Conservation (phyloP, 1,140 invertebrate genomes). For the Nomia melanderi region DNA sequence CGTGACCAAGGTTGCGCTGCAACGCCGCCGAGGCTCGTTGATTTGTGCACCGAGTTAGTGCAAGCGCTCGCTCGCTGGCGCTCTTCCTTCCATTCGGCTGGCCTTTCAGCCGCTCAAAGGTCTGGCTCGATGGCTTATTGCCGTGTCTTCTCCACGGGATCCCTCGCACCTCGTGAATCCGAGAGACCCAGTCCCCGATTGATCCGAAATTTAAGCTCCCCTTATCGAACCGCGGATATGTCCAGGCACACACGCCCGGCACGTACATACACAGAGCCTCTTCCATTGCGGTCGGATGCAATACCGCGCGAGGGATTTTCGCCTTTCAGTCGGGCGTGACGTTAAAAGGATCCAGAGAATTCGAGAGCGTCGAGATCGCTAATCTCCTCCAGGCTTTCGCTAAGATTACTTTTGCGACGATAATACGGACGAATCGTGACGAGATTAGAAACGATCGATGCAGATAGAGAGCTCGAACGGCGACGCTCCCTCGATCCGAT, state of each 20-base stretch:
- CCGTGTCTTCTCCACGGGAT: not conserved
- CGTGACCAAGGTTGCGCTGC: conserved; percentile 40
- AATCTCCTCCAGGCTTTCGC: not conserved
- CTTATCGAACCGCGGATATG: conserved; percentile 7
- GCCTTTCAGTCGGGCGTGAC: not conserved
- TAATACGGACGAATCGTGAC: not conserved
- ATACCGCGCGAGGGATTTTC: not conserved
- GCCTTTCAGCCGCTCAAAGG: conserved; percentile 38
- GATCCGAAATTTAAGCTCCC: conserved; percentile 36
- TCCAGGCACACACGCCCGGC: conserved; percentile 18
- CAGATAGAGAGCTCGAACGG: not conserved
- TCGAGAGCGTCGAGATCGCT: not conserved
- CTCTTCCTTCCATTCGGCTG: conserved; percentile 30
- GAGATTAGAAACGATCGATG: conserved; percentile 3
- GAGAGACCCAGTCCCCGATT: not conserved
- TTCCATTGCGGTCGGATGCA: too few relatives aligned
- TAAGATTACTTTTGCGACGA: not conserved
- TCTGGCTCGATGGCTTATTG: not conserved
- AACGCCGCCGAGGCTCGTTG: conserved; percentile 11
- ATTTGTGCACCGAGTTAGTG: conserved; percentile 33
- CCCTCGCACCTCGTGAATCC: conserved; percentile 32
- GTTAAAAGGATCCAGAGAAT: not conserved
- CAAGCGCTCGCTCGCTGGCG: not conserved
- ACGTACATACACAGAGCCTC: too few relatives aligned
- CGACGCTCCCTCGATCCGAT: not conserved